Evolutionary conservation across 2,113 vertebrate species (phyloP).

Genomic region (Echinops telfairi): DNA sequence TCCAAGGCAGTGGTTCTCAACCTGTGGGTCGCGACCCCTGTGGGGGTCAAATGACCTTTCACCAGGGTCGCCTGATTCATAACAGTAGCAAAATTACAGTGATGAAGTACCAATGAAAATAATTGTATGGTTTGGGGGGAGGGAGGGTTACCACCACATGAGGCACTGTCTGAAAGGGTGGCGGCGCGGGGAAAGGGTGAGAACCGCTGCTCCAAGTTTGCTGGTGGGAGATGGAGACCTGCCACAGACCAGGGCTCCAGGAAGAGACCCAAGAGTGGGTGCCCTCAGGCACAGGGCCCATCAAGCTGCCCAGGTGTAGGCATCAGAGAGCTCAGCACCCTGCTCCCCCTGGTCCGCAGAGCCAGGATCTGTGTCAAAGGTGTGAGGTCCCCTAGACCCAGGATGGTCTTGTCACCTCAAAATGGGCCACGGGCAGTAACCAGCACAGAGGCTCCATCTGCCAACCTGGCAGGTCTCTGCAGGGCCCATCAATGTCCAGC

Average conservation of each 20-base stretch:
- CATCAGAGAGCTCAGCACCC: rapidly evolving
- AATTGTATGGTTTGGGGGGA: too few species aligned
- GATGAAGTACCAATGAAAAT: too few species aligned
- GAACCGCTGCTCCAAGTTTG: not conserved
- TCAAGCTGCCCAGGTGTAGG: not conserved
- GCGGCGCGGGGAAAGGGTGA: too few species aligned
- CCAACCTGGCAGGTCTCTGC: not conserved
- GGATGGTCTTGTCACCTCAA: not conserved
- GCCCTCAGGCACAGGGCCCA: not conserved
- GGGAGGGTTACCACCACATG: too few species aligned
- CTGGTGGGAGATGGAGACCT: conserved; percentile 10
- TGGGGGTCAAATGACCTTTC: too few species aligned
- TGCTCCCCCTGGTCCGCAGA: not conserved
- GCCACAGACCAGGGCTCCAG: rapidly evolving
- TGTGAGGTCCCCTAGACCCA: not conserved
- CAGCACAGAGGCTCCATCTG: not conserved
- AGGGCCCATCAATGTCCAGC: not conserved
- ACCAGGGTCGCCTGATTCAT: too few species aligned
- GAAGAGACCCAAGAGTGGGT: not conserved
- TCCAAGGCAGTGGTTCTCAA: too few species aligned
- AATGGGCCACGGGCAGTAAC: rapidly evolving
- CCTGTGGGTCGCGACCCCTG: too few species aligned
- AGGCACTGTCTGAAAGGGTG: too few species aligned
- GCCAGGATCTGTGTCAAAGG: not conserved
- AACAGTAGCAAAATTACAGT: too few species aligned